These are phyloP conservation scores for Miltochrista miniata DNA, from an alignment of 2,888 invertebrate genomes.

Conservation along the genomic window DNA sequence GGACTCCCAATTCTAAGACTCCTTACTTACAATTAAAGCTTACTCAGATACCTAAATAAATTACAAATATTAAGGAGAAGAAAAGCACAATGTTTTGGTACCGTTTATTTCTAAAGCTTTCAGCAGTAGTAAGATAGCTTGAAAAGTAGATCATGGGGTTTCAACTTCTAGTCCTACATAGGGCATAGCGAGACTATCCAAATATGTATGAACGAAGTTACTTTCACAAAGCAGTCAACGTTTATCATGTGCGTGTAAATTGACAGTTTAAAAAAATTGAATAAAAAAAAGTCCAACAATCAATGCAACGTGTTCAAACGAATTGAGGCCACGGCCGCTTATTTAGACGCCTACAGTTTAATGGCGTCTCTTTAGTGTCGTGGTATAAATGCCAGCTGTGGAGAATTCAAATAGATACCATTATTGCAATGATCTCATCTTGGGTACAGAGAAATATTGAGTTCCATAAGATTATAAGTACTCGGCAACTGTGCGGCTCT, in stretches of 20 bases:
- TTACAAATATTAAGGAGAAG: too few species aligned
- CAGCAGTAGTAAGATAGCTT: too few species aligned
- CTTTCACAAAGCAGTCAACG: not conserved
- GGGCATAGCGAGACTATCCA: too few species aligned
- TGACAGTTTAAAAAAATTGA: constrained; percentile 14
- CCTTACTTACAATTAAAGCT: too few species aligned
- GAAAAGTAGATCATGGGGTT: too few species aligned
- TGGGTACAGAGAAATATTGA: constrained; percentile 34
- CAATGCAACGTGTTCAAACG: constrained; percentile 28
- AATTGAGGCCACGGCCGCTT: constrained; percentile 68
- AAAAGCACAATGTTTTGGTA: too few species aligned
- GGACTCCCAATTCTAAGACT: too few species aligned
- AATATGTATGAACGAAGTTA: not conserved
- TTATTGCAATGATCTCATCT: constrained; percentile 40
- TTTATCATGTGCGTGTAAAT: constrained; percentile 1
- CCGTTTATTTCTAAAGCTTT: too few species aligned
- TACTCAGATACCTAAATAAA: too few species aligned
- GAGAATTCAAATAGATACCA: constrained; percentile 43
- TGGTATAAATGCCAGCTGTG: constrained; percentile 41
- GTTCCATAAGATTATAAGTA: constrained; percentile 21
- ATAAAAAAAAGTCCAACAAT: constrained; percentile 30
- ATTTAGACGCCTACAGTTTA: constrained; percentile 57
- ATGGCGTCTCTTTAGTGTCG: constrained; percentile 40
- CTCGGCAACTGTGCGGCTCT: too few species aligned
- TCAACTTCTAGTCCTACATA: too few species aligned